Evolutionary conservation across 2,888 invertebrate species (phyloP).

Genomic region (Sepioteuthis lessoniana): DNA sequence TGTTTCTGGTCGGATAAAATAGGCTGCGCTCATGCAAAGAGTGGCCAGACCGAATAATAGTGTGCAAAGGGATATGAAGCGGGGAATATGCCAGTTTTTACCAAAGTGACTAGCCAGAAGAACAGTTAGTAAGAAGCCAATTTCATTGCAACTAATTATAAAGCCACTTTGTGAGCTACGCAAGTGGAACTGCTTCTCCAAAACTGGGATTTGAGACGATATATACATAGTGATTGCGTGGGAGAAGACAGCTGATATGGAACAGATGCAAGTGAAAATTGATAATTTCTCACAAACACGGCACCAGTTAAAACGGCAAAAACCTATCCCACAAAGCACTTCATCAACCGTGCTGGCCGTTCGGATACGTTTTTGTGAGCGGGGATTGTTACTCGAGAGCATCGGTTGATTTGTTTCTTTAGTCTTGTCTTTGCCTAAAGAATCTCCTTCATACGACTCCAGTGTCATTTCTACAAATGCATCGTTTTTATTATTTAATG

Average conservation of each 20-base stretch:
- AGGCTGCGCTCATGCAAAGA: background rate
- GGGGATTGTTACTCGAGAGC: background rate
- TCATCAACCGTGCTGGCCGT: background rate
- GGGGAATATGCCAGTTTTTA: background rate
- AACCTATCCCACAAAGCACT: constrained; percentile 57
- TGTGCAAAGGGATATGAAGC: background rate
- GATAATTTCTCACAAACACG: constrained; percentile 58
- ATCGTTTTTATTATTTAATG: background rate
- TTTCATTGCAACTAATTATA: constrained; percentile 68
- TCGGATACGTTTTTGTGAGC: background rate
- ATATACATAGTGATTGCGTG: constrained; percentile 59
- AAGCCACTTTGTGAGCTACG: constrained; percentile 66
- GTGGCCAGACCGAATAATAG: background rate
- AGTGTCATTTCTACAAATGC: background rate
- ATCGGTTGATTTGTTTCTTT: background rate
- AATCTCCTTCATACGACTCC: background rate
- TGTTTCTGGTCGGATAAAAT: background rate
- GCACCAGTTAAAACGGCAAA: constrained; percentile 55
- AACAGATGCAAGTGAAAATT: constrained; percentile 56
- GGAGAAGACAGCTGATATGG: constrained; percentile 57
- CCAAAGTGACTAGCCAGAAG: constrained; percentile 60
- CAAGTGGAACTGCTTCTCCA: constrained; percentile 68
- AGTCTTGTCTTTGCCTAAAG: background rate
- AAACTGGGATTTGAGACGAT: constrained; percentile 64
- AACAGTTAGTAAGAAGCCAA: constrained; percentile 62